Conservation (phyloP, 1,140 invertebrate species). For the Bombyx mori region ASM3026992v2 NC_085132.1:8560501-8561000, state of each 20-base stretch:
- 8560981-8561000: slow-evolving; percentile 54
- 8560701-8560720: slow-evolving; percentile 6
- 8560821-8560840: slow-evolving; percentile 9
- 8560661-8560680: slow-evolving; percentile 7
- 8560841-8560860: slow-evolving; percentile 33
- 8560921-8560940: too few species aligned
- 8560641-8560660: too few species aligned
- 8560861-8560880: slow-evolving; percentile 24
- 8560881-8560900: slow-evolving; percentile 28
- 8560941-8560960: too few species aligned
- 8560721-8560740: background rate
- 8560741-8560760: slow-evolving; percentile 5
- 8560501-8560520: slow-evolving; percentile 7
- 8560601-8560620: too few species aligned
- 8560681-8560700: slow-evolving; percentile 1
- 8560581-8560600: too few species aligned
- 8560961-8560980: slow-evolving; percentile 23
- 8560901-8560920: too few species aligned
- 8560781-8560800: too few species aligned
- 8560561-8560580: too few species aligned
- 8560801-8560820: too few species aligned
- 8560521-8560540: slow-evolving; percentile 5
- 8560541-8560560: too few species aligned
- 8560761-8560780: slow-evolving; percentile 1
- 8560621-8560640: too few species aligned